Base-by-base conservation (phyloP, 35 echinoderm and acorn worm species). In the Diadema setosum region DNA sequence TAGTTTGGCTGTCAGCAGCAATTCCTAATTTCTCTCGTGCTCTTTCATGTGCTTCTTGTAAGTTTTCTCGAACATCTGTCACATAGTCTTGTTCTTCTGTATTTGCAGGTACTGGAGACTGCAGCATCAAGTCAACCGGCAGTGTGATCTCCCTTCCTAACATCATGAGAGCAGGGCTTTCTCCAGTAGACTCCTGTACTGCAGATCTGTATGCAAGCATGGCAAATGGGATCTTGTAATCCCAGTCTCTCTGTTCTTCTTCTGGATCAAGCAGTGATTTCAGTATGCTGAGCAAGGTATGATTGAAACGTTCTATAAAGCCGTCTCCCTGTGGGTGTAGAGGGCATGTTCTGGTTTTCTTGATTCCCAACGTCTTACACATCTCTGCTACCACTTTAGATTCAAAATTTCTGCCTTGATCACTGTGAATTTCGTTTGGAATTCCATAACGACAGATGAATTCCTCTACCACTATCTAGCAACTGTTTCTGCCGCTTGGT, bases 331-430 rank as follows among this genome's bases (percentile, higher is more conserved):
- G n/a, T n/a, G n/a, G n/a, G n/a, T n/a, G n/a, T n/a, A n/a, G n/a
- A n/a, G n/a, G n/a, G n/a, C n/a, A n/a, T n/a, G 90, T 89, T 3
- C 87, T 45, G 7, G 94, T 97, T 48, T 97, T 93, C n/a, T 90
- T 46, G 25, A 90, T 89, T 64, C 91, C 94, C 6, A 97, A 34
- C 20, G 86, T 44, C 31, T 73, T 85, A 45, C 94, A 93, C 70
- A 89, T 46, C 76, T 90, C 87, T 11, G n/a, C 24, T 9, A 97
- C 48, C 8, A 97, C 4, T 24, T 82, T 67, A 0, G 94, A 65
- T 41, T 89, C 90, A 70, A 97, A 97, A 35, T 87, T 93, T 56
- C 57, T 80, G 16, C 94, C 94, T 75, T 89, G 87, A 58, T 97
- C 90, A 30, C 50, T 65, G 56, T 97, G 94, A 30, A 89, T 2